phyloP scores from a whole-genome alignment of 2,888 invertebrate genomes.

The Eristalis tenax region DNA sequence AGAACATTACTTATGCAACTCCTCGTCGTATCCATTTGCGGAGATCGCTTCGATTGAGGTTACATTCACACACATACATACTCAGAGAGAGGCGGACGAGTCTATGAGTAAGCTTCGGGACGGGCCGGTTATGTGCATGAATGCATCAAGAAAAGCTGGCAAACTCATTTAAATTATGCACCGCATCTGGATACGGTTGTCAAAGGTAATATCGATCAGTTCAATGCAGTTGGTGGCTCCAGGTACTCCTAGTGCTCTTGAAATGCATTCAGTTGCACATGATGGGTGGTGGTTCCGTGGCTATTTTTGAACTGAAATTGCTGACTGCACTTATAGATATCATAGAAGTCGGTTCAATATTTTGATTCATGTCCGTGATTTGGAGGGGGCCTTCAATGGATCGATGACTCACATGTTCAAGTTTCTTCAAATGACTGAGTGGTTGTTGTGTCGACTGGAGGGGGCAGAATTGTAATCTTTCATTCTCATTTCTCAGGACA shows the following conservation, averaged over 20 bases:
- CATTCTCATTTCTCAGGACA: too few species aligned
- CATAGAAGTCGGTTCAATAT: not conserved
- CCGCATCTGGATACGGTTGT: constrained; percentile 33
- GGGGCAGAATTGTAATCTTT: too few species aligned
- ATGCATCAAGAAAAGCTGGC: constrained; percentile 1
- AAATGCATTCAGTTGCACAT: not conserved
- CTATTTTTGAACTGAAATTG: not conserved
- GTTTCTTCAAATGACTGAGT: too few species aligned
- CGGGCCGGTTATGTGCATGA: not conserved
- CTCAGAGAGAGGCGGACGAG: not conserved
- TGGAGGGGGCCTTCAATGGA: not conserved
- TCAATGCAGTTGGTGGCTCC: constrained; percentile 29
- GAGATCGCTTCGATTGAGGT: not conserved
- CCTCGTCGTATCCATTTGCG: not conserved
- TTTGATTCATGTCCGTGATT: not conserved
- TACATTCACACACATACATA: not conserved
- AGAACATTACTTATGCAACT: constrained; percentile 4
- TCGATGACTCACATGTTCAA: too few species aligned
- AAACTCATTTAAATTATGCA: constrained; percentile 34
- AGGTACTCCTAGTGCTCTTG: not conserved
- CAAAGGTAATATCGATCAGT: constrained; percentile 30
- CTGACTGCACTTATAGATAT: not conserved
- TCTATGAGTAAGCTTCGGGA: not conserved
- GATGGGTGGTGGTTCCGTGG: not conserved
- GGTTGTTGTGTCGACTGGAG: too few species aligned